A percentile compares a stretch with the other conserved stretches of the same genome.
phyloP scores from a whole-genome alignment of 2,797 vertebrate genomes.

The Schizothorax lantsangensis region DNA sequence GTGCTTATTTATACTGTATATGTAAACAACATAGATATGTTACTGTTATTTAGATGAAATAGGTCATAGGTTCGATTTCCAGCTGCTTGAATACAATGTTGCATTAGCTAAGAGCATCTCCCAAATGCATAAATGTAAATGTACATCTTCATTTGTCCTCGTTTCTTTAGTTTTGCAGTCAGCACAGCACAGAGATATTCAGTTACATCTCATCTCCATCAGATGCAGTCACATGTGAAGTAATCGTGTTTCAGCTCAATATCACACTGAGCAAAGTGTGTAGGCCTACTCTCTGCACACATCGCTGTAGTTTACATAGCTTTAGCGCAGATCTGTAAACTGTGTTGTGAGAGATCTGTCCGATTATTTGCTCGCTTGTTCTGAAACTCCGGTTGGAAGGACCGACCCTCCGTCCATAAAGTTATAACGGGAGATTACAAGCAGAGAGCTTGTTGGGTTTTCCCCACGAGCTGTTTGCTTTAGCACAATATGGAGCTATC shows the following conservation, averaged over 20 bases:
- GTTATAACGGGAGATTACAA: slow-evolving; percentile 47
- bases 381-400: slow-evolving; percentile 40
- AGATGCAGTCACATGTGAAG: slow-evolving; percentile 33
- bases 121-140: background rate
- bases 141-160: background rate
- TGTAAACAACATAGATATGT: background rate
- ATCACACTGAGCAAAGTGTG: slow-evolving; percentile 32
- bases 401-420: slow-evolving; percentile 36
- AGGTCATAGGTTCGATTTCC: background rate
- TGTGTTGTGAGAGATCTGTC: slow-evolving; percentile 38
- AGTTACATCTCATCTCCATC: slow-evolving; percentile 12
- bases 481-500: slow-evolving; percentile 39
- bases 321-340: slow-evolving; percentile 48
- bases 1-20: no score
- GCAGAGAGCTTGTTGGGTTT: slow-evolving; percentile 42
- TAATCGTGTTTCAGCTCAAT: slow-evolving; percentile 35
- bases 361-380: slow-evolving; percentile 51
- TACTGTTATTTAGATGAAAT: background rate
- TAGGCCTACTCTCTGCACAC: slow-evolving; percentile 21
- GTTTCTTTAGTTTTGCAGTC: no score
- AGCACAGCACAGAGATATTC: background rate
- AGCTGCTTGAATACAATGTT: background rate
- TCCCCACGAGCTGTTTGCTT: slow-evolving; percentile 47
- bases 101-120: background rate
- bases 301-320: slow-evolving; percentile 55